Evolutionary conservation across 2,797 vertebrate species (phyloP).

Genomic region (Pygocentrus nattereri): DNA sequence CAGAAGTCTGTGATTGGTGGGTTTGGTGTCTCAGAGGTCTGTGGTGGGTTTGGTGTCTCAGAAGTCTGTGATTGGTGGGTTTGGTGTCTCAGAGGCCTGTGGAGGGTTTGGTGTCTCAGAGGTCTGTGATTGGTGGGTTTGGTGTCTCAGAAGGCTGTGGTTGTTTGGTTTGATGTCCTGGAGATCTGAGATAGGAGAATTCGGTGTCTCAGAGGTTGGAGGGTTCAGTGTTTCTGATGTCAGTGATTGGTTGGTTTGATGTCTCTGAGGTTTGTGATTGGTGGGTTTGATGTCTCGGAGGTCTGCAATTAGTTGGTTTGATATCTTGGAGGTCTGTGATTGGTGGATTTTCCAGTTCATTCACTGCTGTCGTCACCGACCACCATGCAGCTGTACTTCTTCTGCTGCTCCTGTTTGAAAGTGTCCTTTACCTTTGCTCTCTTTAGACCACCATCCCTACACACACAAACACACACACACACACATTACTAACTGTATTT

Average conservation of each 20-base stretch:
- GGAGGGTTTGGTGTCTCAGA: too few species aligned
- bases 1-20: conserved; percentile 20
- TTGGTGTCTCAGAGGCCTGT: background rate
- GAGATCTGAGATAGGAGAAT: conserved; percentile 39
- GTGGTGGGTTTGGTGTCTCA: background rate
- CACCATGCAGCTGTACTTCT: conserved; percentile 95
- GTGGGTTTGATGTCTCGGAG: too few species aligned
- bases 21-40: conserved; percentile 50
- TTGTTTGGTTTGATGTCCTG: conserved; percentile 49
- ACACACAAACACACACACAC: conserved; percentile 9
- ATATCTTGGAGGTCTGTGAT: background rate
- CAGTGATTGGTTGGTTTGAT: background rate
- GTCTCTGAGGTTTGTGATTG: too few species aligned
- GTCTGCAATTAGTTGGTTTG: background rate
- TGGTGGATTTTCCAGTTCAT: conserved; percentile 51
- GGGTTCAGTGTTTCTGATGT: background rate
- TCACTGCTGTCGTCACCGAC: conserved; percentile 81
- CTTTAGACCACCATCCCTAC: conserved; percentile 96
- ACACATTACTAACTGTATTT: background rate
- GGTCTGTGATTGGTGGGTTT: too few species aligned
- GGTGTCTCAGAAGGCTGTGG: background rate
- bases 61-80: background rate
- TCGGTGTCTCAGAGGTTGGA: too few species aligned
- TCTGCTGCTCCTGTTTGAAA: conserved; percentile 93
- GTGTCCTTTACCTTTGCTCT: conserved; percentile 92